phyloP scores from a whole-genome alignment of 2,888 invertebrate species.

The Erannis defoliaria region DNA sequence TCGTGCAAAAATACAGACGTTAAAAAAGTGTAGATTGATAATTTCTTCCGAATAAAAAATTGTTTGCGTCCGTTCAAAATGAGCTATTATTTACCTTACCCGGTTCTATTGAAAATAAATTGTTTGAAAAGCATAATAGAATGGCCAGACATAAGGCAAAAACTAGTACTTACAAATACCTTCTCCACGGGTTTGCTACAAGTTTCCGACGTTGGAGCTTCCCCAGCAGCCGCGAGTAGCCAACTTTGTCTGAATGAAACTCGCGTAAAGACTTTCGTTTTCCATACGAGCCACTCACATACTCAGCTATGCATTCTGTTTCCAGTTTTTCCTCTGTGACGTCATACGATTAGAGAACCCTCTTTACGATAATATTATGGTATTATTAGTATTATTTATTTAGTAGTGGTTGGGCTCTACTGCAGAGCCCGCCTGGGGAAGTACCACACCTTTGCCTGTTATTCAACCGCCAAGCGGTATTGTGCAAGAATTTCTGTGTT shows the following conservation, averaged over 20 bases:
- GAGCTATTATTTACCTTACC: not conserved
- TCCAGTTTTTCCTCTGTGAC: slow-evolving; percentile 79
- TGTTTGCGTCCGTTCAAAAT: not conserved
- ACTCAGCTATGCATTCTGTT: slow-evolving; percentile 82
- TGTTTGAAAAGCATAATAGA: not conserved
- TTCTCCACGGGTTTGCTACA: slow-evolving; percentile 25
- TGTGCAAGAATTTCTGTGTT: too few species aligned
- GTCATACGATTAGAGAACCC: slow-evolving; percentile 71
- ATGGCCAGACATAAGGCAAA: not conserved
- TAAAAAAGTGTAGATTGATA: too few species aligned
- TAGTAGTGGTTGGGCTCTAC: too few species aligned
- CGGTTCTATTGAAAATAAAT: slow-evolving; percentile 3
- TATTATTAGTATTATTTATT: slow-evolving; percentile 26
- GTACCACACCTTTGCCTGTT: too few species aligned
- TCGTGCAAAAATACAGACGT: not conserved
- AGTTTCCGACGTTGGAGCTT: slow-evolving; percentile 52
- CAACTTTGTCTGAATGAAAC: slow-evolving; percentile 84
- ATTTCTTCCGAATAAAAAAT: not conserved
- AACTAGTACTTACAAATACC: slow-evolving; percentile 3
- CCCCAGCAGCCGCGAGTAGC: slow-evolving; percentile 66
- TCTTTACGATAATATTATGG: slow-evolving; percentile 51
- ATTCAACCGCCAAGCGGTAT: too few species aligned
- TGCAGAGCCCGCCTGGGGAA: too few species aligned
- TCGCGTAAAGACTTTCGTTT: slow-evolving; percentile 80
- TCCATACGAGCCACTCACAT: slow-evolving; percentile 83